Percentiles rank a stretch among this genome's conserved stretches.
These are phyloP conservation scores for Centropyge bicolor DNA, from an alignment of 2,797 vertebrate genomes.

Conservation along the genomic window DNA sequence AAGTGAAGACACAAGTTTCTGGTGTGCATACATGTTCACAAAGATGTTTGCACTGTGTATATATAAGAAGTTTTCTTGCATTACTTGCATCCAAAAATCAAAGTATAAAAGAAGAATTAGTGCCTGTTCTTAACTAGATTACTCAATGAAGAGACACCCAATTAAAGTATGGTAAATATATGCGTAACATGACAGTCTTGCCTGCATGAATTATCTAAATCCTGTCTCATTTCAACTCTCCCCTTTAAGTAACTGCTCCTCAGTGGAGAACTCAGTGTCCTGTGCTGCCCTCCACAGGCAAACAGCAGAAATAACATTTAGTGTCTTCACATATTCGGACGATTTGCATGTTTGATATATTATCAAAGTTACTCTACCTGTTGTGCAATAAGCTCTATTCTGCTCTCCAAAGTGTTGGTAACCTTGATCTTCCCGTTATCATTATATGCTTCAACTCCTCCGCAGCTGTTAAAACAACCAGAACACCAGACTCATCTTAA, in stretches of 20 bases:
- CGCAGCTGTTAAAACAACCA: constrained; percentile 85
- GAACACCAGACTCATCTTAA: background rate
- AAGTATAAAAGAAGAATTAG: background rate
- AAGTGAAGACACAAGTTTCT: background rate
- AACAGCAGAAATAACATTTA: constrained; percentile 25
- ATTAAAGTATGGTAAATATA: background rate
- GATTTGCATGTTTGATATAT: background rate
- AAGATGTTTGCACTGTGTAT: background rate
- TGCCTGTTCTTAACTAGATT: background rate
- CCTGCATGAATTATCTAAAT: background rate
- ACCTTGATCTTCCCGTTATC: constrained; percentile 95
- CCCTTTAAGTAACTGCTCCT: background rate
- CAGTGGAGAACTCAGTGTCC: background rate
- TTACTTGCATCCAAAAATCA: background rate
- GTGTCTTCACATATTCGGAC: background rate
- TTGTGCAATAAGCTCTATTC: constrained; percentile 94
- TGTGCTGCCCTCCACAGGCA: constrained; percentile 64
- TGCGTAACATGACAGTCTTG: background rate
- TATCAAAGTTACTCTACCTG: constrained; percentile 85
- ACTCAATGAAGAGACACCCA: background rate
- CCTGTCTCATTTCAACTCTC: background rate
- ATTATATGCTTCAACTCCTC: constrained; percentile 94
- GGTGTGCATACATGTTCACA: background rate
- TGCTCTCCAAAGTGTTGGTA: constrained; percentile 95
- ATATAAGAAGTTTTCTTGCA: background rate